Evolutionary conservation across 2,888 invertebrate species (phyloP).

Genomic region (Mythimna albipuncta): DNA sequence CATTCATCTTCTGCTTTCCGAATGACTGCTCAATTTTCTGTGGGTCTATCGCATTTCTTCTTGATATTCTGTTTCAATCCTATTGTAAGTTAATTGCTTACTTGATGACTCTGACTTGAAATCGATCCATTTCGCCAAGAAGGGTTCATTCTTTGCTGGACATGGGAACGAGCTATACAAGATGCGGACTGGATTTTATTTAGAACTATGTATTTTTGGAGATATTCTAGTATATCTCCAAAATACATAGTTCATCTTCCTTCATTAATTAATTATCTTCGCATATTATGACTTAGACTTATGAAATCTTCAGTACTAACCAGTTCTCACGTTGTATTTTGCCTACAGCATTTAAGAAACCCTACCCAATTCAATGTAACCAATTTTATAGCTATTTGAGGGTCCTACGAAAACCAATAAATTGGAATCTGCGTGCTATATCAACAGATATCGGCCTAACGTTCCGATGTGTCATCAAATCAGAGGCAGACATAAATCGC

Average conservation of each 20-base stretch:
- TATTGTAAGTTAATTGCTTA: not conserved
- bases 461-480: conserved; percentile 51
- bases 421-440: conserved; percentile 15
- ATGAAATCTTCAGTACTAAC: not conserved
- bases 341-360: not conserved
- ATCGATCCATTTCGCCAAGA: not conserved
- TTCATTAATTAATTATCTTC: conserved; percentile 2
- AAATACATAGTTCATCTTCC: not conserved
- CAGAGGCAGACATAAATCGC: conserved; percentile 62
- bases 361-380: not conserved
- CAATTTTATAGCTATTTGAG: conserved; percentile 26
- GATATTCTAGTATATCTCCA: conserved; percentile 12
- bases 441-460: conserved; percentile 17
- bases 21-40: conserved; percentile 7
- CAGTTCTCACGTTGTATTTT: conserved; percentile 19
- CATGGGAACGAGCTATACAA: not conserved
- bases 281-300: conserved; percentile 17
- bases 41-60: conserved; percentile 7
- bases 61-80: conserved; percentile 11
- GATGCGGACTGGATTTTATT: not conserved
- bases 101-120: not conserved
- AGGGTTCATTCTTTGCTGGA: conserved; percentile 6
- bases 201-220: not conserved
- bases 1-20: conserved; percentile 37
- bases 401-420: conserved; percentile 30